phyloP scores from a whole-genome alignment of 2,888 invertebrate genomes.

The Sceliomorpha sp. region DNA sequence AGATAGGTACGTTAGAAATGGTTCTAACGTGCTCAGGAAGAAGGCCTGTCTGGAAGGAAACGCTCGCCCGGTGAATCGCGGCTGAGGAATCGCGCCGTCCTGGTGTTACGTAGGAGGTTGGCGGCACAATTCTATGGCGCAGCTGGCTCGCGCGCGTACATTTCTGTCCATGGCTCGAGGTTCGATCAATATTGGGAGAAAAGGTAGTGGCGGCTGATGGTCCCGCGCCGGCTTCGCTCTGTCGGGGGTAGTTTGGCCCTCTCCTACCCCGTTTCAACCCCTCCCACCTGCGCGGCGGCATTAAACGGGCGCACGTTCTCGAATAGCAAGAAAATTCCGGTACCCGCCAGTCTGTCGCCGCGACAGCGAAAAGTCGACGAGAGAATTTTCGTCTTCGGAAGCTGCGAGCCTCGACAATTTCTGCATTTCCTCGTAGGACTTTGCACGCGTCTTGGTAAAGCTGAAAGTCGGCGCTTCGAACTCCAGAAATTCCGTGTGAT shows the following conservation, averaged over 20 bases:
- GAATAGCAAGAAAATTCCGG: slow-evolving; percentile 29
- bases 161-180: slow-evolving; percentile 47
- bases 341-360: slow-evolving; percentile 17
- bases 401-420: too few species aligned
- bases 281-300: slow-evolving; percentile 33
- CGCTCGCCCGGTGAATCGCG: slow-evolving; percentile 16
- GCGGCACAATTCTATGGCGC: slow-evolving; percentile 41
- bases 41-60: slow-evolving; percentile 15
- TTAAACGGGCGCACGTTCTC: slow-evolving; percentile 49
- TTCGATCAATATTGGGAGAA: slow-evolving; percentile 56
- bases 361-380: too few species aligned
- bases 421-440: too few species aligned
- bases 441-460: too few species aligned
- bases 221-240: slow-evolving; percentile 50
- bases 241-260: slow-evolving; percentile 11
- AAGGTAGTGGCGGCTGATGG: slow-evolving; percentile 47
- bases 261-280: slow-evolving; percentile 48
- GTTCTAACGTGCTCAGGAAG: too few species aligned
- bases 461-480: too few species aligned
- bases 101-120: slow-evolving; percentile 19
- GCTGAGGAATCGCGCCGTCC: slow-evolving; percentile 18
- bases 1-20: too few species aligned
- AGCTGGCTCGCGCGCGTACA: slow-evolving; percentile 55
- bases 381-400: too few species aligned
- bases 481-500: too few species aligned